Percentiles rank a stretch among this genome's conserved stretches.
Evolutionary conservation across 2,797 vertebrate species (phyloP).

Genomic region (Sebastes trivittatus): DNA sequence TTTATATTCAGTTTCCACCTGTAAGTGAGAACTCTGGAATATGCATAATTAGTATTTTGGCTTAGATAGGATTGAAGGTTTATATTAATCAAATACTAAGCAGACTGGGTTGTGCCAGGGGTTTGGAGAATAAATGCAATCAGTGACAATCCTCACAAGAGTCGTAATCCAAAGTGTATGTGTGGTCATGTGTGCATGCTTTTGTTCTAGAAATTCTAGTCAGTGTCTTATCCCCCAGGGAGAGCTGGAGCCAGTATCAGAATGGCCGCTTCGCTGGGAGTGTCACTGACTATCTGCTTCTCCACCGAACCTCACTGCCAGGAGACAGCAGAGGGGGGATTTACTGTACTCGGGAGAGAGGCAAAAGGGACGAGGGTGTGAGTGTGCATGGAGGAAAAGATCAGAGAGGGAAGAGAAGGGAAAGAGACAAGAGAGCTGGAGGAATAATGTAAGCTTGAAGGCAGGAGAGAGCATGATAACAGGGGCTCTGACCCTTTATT

Average conservation of each 20-base stretch:
- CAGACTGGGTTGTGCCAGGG: not conserved
- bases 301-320: conserved; percentile 28
- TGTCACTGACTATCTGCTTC: conserved; percentile 46
- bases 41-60: not conserved
- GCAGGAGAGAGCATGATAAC: not conserved
- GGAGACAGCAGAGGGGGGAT: conserved; percentile 29
- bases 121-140: not conserved
- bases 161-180: not conserved
- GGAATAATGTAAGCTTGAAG: conserved; percentile 16
- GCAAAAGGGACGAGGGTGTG: not conserved
- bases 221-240: conserved; percentile 17
- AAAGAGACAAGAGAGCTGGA: conserved; percentile 9
- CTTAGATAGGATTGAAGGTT: not conserved
- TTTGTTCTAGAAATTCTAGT: conserved; percentile 15
- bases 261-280: conserved; percentile 22
- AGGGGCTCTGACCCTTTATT: conserved; percentile 14
- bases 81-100: not conserved
- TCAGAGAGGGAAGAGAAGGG: not conserved
- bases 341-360: conserved; percentile 27
- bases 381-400: not conserved
- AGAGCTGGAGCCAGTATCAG: conserved; percentile 17
- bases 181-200: not conserved
- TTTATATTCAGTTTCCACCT: not conserved
- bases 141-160: not conserved
- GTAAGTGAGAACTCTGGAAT: not conserved